Base-by-base conservation (phyloP, 2,888 invertebrate species). In the Dione vanillae region DNA sequence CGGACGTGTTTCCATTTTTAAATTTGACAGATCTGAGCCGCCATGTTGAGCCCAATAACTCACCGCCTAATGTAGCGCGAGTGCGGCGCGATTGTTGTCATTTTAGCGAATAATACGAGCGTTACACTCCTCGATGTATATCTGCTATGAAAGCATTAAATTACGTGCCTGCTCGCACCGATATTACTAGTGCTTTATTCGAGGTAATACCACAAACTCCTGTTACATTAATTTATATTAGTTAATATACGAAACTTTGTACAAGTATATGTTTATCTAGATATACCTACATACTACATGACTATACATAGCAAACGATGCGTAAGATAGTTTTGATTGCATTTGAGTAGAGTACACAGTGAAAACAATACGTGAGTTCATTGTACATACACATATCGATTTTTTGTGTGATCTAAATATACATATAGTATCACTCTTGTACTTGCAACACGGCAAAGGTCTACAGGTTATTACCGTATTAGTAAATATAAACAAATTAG, bases 1-100 rank as follows among this genome's bases (percentile, higher is more conserved):
- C 87, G 87, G 87, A 89, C 88, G 89, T 87, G 88, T 90, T 88
- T 89, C 85, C 88, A 89, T 91, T 92, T 92, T 93, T 91, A 91
- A 92, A 92, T 90, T 91, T 92, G 92, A 92, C 91, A 91, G 89
- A 82, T 87, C 86, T 87, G 86, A 74, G 71, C 76, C 79, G 80
- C 82, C 79, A 80, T 79, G 76, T 79, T 80, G 78, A 77, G 76
- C 74, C 76, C 76, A 75, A 75, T 78, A 77, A 78, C 74, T 76
- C 88, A 87, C 82, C 85, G 82, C 84, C 86, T 89, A 90, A 89
- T 90, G 88, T 89, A 89, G 87, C 87, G 85, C 86, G 82, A 87
- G 86, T 83, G 85, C 84, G 88, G 86, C 87, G 85, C 85, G 87
- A 89, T 89, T 89, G 89, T 88, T 91, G 90, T 90, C 88, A 91